Conservation (phyloP, 2,113 vertebrate genomes). For the Alligator sinensis region DNA sequence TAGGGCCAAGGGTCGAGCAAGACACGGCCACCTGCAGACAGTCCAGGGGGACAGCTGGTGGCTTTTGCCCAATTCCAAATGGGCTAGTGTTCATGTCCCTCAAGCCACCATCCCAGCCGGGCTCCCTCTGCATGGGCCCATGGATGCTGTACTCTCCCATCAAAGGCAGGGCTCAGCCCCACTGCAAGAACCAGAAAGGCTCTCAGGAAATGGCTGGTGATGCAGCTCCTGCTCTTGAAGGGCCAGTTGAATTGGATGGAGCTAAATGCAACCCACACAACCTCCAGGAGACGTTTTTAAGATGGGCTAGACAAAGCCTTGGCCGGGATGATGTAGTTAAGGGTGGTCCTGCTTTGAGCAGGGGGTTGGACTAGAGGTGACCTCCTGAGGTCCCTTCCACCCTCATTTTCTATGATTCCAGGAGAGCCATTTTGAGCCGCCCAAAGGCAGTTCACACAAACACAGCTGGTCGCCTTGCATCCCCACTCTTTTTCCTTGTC, state of each 20-base stretch:
- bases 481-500: neutral
- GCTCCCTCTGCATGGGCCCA: neutral
- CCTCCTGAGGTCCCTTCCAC: no score
- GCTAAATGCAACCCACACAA: neutral
- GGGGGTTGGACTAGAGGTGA: no score
- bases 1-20: neutral
- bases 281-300: neutral
- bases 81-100: neutral
- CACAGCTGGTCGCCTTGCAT: neutral
- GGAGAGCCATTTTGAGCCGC: neutral
- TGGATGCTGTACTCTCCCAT: neutral
- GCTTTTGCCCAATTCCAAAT: neutral
- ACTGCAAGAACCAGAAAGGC: no score
- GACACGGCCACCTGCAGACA: neutral
- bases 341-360: no score
- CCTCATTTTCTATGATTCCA: no score
- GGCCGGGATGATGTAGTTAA: no score
- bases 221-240: neutral
- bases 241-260: neutral
- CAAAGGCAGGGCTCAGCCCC: neutral
- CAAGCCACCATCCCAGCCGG: neutral
- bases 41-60: neutral
- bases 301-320: no score
- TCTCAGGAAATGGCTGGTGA: neutral
- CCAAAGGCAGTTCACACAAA: neutral